phyloP scores from a whole-genome alignment of 1,140 invertebrate species.

The Drosophila triauraria region DNA sequence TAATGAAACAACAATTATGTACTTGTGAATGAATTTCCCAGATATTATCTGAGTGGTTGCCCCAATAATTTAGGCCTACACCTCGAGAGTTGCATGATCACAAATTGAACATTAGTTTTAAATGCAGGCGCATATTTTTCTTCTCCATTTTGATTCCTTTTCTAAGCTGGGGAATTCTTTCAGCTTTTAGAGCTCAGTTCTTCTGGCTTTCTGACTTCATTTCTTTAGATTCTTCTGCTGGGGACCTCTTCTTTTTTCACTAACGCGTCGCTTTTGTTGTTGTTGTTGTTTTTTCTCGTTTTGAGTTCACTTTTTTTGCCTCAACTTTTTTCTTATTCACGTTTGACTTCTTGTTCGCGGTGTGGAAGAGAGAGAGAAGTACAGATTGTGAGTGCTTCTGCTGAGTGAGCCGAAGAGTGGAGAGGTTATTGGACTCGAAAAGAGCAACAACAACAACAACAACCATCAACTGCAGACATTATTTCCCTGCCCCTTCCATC shows the following conservation, averaged over 20 bases:
- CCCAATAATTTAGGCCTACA: background rate
- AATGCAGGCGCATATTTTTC: background rate
- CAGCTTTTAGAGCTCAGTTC: background rate
- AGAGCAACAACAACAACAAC: background rate
- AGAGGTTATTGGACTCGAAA: slow-evolving; percentile 49
- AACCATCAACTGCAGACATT: slow-evolving; percentile 25
- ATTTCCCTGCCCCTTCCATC: slow-evolving; percentile 15
- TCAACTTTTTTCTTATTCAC: slow-evolving; percentile 16
- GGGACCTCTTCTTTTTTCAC: background rate
- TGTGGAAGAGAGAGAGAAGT: slow-evolving; percentile 2
- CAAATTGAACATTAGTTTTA: slow-evolving; percentile 3
- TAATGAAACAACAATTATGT: slow-evolving; percentile 8
- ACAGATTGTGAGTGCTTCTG: slow-evolving; percentile 32
- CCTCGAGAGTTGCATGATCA: slow-evolving; percentile 1
- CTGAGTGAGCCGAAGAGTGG: slow-evolving; percentile 14
- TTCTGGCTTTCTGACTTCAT: slow-evolving; percentile 12
- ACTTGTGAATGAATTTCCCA: slow-evolving; percentile 1
- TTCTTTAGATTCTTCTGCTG: slow-evolving; percentile 28
- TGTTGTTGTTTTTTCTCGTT: slow-evolving; percentile 13
- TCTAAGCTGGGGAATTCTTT: background rate
- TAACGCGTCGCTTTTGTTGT: background rate
- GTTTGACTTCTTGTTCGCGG: slow-evolving; percentile 28
- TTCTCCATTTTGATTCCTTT: background rate
- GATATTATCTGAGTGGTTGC: background rate
- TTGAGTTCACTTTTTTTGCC: slow-evolving; percentile 36